Evolutionary conservation across 2,888 invertebrate species (phyloP), one percentile per base, ranked within the genome.

Genomic region (Xanthia togata): DNA sequence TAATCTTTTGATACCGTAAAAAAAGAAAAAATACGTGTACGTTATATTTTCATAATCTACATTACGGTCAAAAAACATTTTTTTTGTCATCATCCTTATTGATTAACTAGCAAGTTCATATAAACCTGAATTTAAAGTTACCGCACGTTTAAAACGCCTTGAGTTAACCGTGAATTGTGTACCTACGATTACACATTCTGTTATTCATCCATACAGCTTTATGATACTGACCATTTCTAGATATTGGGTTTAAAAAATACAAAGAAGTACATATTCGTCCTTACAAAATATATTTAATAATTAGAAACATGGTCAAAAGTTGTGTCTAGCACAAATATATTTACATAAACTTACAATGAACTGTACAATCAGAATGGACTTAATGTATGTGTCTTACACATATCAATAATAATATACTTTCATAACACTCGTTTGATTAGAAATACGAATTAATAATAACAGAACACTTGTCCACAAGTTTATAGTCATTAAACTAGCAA

Each of bases 371-470:
- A 75, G 60, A 80, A 74, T 71, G 63, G 74, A 82, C 64, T 82
- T 80, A 87, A 41, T 70, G 76, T 90, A 90, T 91, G 91, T 91
- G 92, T 92, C 87, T 87, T 76, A 92, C 91, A 92, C 92, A 91
- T 91, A 89, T 86, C 86, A 83, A 59, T 73, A 78, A 79, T 64
- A 79, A 88, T 83, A 84, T 79, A 88, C 55, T 65, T 72, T 69
- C 57, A 63, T 79, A 82, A 85, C 73, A 86, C 67, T 70, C 38
- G 55, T 67, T 73, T 57, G 17, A 87, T 81, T 68, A 72, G 4
- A 50, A 72, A 76, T 70, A 75, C 57, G 23, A 79, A 79, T 65
- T 69, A 64, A 76, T 63, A 63, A 73, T 79, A 78, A 78, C 59
- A 44, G 77, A 77, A 79, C 78, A 78, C 67, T 82, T 76, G 74